Base-by-base conservation (phyloP, 1,140 invertebrate genomes). In the Drosophila insularis region DNA sequence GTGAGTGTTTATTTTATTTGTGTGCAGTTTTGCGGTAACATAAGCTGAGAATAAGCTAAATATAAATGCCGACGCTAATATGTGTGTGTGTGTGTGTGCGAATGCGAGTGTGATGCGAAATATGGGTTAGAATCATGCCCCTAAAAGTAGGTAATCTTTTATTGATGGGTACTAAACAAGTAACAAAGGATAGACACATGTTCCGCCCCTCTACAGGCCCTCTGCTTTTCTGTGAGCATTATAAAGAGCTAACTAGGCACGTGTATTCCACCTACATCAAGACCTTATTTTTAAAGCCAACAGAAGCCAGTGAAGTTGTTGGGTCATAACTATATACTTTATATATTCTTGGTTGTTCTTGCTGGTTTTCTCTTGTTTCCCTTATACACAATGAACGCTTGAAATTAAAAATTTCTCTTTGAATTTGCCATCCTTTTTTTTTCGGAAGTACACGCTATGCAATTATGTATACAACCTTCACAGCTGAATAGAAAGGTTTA, bases 401-500 rank as follows among this genome's bases (percentile, higher is more conserved):
- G 46, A 84, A 84, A 85, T 80, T 80, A 84, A 77, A 77, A 80
- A 50, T 50, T 85, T 80, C 78, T 79, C 60, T 70, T 43, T 61
- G 58, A 53, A 59, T 68, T 78, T 50, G 5, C 7, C 40, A 43
- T 43, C 40, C 40, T 1, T 50, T 50, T 17, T 13, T 50, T 50
- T 50, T 19, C 8, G 43, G 4, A 62, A 62, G 43, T 10, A 61
- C 32, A 19, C 50, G 62, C 78, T 62, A 55, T 74, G 62, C 82
- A 84, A 84, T 84, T 86, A 80, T 84, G 78, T 58, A 54, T 80
- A 71, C 66, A 84, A 68, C 78, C 74, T 78, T 81, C 55, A 46
- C 77, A 68, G 77, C 81, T 68, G 78, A 85, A 71, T 68, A 78
- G 55, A 74, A 74, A 85, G 77, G 68, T 81, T 75, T 86, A 85